phyloP scores from a whole-genome alignment of 2,113 vertebrate genomes.

The Oryzias melastigma region DNA sequence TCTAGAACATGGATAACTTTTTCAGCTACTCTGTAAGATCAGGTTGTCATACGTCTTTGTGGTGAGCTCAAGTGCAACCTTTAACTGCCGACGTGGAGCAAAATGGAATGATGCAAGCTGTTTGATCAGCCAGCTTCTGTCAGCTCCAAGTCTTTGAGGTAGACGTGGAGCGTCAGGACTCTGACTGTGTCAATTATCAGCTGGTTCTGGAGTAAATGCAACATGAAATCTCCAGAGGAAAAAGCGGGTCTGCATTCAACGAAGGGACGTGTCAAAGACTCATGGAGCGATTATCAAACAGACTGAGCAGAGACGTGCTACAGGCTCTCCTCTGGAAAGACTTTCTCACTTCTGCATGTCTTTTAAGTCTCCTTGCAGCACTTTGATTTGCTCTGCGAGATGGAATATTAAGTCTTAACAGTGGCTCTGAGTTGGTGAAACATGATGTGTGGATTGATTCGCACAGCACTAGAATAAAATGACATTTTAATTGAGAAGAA shows the following conservation, averaged over 20 bases:
- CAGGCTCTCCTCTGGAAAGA: not conserved
- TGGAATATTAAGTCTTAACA: not conserved
- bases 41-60: constrained; percentile 4
- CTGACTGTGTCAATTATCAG: constrained; percentile 6
- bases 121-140: constrained; percentile 34
- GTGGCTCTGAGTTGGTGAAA: not conserved
- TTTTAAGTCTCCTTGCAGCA: constrained; percentile 12
- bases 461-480: constrained; percentile 1
- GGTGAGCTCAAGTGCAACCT: not conserved
- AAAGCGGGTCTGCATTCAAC: not conserved
- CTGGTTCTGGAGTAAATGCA: not conserved
- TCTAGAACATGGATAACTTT: not conserved
- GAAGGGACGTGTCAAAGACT: not conserved
- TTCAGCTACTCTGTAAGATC: not conserved
- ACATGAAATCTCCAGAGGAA: too few relatives aligned
- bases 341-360: not conserved
- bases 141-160: constrained; percentile 5
- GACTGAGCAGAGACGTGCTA: not conserved
- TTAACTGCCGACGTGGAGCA: not conserved
- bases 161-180: not conserved
- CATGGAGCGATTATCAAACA: not conserved
- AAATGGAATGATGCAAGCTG: not conserved
- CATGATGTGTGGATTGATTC: constrained; percentile 4
- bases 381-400: not conserved
- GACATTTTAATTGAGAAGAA: too few relatives aligned